Conservation (phyloP, 2,113 vertebrate genomes). For the Tychaedon coryphoeus region DNA sequence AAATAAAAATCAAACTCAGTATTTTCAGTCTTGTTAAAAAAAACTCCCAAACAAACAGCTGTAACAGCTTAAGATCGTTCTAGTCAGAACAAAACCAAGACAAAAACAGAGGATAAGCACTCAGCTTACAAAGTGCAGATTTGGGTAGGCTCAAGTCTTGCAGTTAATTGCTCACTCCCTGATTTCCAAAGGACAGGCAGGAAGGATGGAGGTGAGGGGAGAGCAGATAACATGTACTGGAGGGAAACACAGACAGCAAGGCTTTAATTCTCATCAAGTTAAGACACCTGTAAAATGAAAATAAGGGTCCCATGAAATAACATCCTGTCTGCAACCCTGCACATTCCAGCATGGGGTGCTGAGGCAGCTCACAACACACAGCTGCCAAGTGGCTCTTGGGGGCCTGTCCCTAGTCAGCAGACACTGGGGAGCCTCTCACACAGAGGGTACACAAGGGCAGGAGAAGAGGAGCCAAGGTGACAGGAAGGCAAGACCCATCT, state of each 20-base stretch:
- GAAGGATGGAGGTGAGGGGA: not conserved
- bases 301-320: not conserved
- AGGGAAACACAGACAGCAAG: not conserved
- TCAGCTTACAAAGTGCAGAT: not conserved
- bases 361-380: not conserved
- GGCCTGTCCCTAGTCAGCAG: not conserved
- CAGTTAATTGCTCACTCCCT: not conserved
- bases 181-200: not conserved
- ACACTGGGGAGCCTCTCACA: not conserved
- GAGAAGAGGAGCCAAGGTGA: not conserved
- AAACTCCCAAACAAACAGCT: not conserved
- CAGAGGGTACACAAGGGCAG: not conserved
- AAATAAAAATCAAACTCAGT: not conserved
- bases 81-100: not conserved
- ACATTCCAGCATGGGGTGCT: not conserved
- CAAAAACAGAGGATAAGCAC: not conserved
- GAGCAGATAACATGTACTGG: not conserved
- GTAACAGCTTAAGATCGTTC: not conserved
- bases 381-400: not conserved
- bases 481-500: rapidly evolving
- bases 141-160: not conserved
- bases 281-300: not conserved
- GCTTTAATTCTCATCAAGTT: not conserved
- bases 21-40: not conserved
- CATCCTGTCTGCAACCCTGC: not conserved